Evolutionary conservation across 2,888 invertebrate genomes (phyloP), one percentile per base, ranked within the genome.

Genomic region (Lutraria lutraria): DNA sequence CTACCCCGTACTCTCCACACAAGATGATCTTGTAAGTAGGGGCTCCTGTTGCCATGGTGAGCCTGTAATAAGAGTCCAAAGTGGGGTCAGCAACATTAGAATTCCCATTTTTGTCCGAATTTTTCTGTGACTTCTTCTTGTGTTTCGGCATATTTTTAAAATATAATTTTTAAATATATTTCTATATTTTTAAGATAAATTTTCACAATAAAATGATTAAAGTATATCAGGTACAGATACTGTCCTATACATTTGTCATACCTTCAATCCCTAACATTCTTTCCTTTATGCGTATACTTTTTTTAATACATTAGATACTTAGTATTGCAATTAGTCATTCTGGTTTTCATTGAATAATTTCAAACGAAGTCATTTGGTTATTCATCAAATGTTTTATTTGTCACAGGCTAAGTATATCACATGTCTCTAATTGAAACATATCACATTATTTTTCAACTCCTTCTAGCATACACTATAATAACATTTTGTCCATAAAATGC

Each of bases 1-100:
- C 99, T 34, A 99, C 99, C 88, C 99, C 99, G 97, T 98, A 99
- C 97, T 99, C 99, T 72, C 99, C 99, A 97, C 98, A 99, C 89
- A 99, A 97, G 95, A 99, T 99, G 63, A 99, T 98, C 97, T 99
- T 99, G 93, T 95, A 96, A 84, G 92, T 94, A 15, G 96, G 96
- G 0, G 93, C 89, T 8, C 95, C 96, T 21, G 95, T 94, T 31
- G 96, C 96, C 96, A 96, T 96, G 34, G 92, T 93, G 12, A 93
- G 80, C 83, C 94, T 94, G 91, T 86, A 92, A 92, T 86, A 81
- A 86, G 88, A 88, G 81, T 87, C 87, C 81, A 89, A 63, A 60
- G 43, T 87, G 0, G 85, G 72, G n/a, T 83, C 72, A 31, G 29
- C 16, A 25, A 52, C 25, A 29, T 53, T 85, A 29, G 56, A 82